phyloP scores from a whole-genome alignment of 2,797 vertebrate genomes.

The Carapus acus region DNA sequence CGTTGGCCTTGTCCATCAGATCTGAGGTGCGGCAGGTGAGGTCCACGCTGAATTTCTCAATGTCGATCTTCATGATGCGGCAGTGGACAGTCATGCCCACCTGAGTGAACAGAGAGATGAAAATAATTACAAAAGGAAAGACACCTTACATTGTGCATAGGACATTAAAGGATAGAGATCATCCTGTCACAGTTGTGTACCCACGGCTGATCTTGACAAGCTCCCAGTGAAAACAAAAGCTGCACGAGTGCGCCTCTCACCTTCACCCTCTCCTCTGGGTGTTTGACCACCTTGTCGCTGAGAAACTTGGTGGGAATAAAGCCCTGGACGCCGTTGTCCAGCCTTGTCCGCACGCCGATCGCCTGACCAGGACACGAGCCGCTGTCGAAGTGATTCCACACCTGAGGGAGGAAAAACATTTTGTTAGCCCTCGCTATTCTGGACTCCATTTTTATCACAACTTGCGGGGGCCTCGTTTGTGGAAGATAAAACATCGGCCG shows the following conservation, averaged over 20 bases:
- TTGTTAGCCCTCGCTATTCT: not conserved
- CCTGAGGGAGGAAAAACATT: conserved; percentile 65
- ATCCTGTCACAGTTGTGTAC: too few relatives aligned
- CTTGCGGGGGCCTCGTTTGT: not conserved
- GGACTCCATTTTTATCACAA: not conserved
- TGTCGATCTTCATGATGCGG: conserved; percentile 99
- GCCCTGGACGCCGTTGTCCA: conserved; percentile 95
- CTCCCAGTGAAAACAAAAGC: not conserved
- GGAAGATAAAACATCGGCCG: not conserved
- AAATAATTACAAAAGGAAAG: too few relatives aligned
- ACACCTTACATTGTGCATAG: too few relatives aligned
- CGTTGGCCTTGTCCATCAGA: conserved; percentile 93
- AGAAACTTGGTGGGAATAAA: conserved; percentile 99
- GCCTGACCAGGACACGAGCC: conserved; percentile 98
- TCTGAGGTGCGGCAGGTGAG: conserved; percentile 96
- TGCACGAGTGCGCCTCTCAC: conserved; percentile 61
- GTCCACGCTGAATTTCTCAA: conserved; percentile 97
- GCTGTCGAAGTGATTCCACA: conserved; percentile 99
- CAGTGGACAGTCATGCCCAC: conserved; percentile 99
- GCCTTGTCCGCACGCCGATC: conserved; percentile 89
- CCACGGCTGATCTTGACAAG: too few relatives aligned
- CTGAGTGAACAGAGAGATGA: too few relatives aligned
- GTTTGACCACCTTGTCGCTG: conserved; percentile 96
- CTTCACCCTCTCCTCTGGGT: conserved; percentile 97
- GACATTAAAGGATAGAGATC: too few relatives aligned